Base-by-base conservation (phyloP, 2,797 vertebrate species). In the Ciconia nigra region DNA sequence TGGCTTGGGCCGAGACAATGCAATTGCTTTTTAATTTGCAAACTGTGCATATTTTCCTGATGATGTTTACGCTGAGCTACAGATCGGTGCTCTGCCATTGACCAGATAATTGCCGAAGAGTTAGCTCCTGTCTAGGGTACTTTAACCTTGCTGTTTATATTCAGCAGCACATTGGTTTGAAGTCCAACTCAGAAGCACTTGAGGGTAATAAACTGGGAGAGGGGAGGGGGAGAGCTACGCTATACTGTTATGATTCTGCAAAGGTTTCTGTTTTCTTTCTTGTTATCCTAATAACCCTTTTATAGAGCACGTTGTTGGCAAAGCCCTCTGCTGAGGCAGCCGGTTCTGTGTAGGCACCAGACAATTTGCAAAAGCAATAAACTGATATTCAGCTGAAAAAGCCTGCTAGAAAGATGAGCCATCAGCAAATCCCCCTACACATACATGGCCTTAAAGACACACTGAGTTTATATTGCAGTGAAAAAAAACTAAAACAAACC, bases 361-460 rank as follows among this genome's bases (percentile, higher is more conserved):
- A 96, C 95, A 97, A 97, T 97, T 97, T 97, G 92, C 96, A 98
- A 97, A 97, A 97, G 97, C 97, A 98, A 97, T 97, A 97, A 97
- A 97, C 85, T 95, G 96, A 96, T 95, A 89, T 96, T 97, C 96
- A 95, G 95, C 91, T 96, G 96, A 89, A 97, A 96, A 96, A 96
- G 87, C 85, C 93, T 88, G 87, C 86, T 73, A 93, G 95, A 97
- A 96, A 94, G 94, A 97, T 96, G 96, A 98, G 91, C 94, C 94
- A 96, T 98, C 95, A 96, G 97, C 96, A 97, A 96, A 97, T 97
- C 95, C 95, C 97, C 94, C 90, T 92, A 82, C 94, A 95, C 91
- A 97, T 41, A 66, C 86, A 29, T 80, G 93, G 95, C 93, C 93
- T 97, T 95, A 96, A 96, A 96, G 95, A 97, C 89, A 93, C 67